Base-by-base conservation (phyloP, 2,888 invertebrate species). In the Melanostoma mellinum region DNA sequence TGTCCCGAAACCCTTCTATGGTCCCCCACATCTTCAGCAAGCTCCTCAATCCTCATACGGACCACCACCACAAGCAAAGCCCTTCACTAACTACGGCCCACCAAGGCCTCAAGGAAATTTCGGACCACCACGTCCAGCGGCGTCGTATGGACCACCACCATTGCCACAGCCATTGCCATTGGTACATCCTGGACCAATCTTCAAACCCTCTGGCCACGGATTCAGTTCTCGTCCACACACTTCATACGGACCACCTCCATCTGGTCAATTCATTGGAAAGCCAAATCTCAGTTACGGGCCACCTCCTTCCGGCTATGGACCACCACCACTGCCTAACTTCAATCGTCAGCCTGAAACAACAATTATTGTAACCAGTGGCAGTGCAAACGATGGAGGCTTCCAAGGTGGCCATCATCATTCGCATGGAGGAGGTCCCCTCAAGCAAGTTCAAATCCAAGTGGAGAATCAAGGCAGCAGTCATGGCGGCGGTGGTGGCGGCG, bases 401-500 rank as follows among this genome's bases (percentile, higher is more conserved):
- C 67, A 72, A 3, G 76, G 74, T 6, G 65, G 58, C 2, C 32
- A 38, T 42, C 55, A 63, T 30, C 36, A 60, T 46, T 48, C 52
- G 38, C 74, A 74, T 8, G 65, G 71, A 4, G 95, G 85, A n/a
- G 95, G 4, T 94, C 95, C 4, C 93, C 94, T 88, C 94, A 96
- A 40, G 92, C 95, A 89, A 56, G 87, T 88, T 0, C 89, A 89
- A 79, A 88, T 90, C 6, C 90, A 90, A 82, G 88, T 90, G 35
- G 90, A 90, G 77, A 85, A 87, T 2, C 86, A 89, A 0, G 90
- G 90, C 3, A 88, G 89, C 52, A 88, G 88, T 0, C 89, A 90
- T 74, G 88, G 89, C 44, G 88, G 89, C 44, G 89, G 90, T 8
- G 90, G 89, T 74, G 88, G 89, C 44, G 88, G 88, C 0, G 89